Evolutionary conservation across 2,113 vertebrate species (phyloP), one percentile per base, ranked within the genome.

Genomic region (Nibea albiflora): DNA sequence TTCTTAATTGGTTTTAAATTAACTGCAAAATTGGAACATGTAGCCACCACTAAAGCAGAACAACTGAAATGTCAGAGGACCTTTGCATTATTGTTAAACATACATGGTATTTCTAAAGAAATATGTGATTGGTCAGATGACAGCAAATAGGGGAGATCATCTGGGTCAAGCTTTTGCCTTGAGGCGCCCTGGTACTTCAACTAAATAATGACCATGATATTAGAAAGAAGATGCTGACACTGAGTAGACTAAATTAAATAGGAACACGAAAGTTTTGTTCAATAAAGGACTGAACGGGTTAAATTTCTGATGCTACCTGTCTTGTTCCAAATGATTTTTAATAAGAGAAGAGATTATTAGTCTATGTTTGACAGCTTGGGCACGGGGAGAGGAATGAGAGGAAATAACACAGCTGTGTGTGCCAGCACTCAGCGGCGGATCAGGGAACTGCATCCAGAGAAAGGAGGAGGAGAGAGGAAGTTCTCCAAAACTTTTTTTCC

Each of bases 381-480:
- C 12, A 46, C 14, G 14, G 14, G 14, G 44, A 46, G 14, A 46
- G 39, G 19, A 31, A 28, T 19, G 31, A 46, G 17, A 26, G 20
- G 47, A 54, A 26, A 35, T 5, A 39, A 39, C 35, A 1, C 17
- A 52, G 57, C 22, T 11, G 50, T 0, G 49, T 11, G 49, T 11
- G 47, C 46, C 67, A 24, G 10, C 3, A 19, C 78, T 44, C 53
- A 90, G 93, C 63, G 93, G 90, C 35, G 46, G 77, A 15, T 77
- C 17, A 0, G 0, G 57, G 89, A 80, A 93, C 79, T 94, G 85
- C 92, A 88, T 2, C 4, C 4, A 63, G 77, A 44, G 66, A 60
- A 68, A 81, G 65, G 83, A 78, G 76, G 66, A 65, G 86, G 90
- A 88, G 89, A 88, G 88, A 92, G 94, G 94, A 95, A 94, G 92